These are phyloP conservation scores for Meta bourneti DNA, from an alignment of 2,888 invertebrate species.

Conservation along the genomic window DNA sequence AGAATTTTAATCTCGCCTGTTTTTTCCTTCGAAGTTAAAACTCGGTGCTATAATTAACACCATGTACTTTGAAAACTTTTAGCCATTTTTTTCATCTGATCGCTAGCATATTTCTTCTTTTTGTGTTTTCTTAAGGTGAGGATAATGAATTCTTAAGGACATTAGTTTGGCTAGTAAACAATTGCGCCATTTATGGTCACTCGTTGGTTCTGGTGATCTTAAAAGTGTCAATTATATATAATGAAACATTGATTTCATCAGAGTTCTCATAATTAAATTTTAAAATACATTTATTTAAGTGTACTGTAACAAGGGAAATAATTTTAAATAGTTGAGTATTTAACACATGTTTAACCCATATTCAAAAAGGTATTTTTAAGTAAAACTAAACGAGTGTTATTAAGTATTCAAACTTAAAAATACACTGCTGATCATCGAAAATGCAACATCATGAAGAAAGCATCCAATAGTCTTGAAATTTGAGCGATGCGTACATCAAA, in stretches of 20 bases:
- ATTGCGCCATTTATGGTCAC: slow-evolving; percentile 32
- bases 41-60: slow-evolving; percentile 54
- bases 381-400: background rate
- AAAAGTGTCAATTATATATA: too few species aligned
- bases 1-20: slow-evolving; percentile 52
- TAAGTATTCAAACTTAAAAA: background rate
- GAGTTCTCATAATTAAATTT: too few species aligned
- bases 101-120: slow-evolving; percentile 9
- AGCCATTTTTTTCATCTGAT: background rate
- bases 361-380: background rate
- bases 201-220: too few species aligned
- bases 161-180: background rate
- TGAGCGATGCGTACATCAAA: too few species aligned
- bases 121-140: slow-evolving; percentile 1
- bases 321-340: background rate
- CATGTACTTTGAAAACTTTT: slow-evolving; percentile 36
- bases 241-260: too few species aligned
- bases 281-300: too few species aligned
- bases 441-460: too few species aligned
- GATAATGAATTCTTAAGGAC: slow-evolving; percentile 42
- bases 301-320: too few species aligned
- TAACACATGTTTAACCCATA: background rate
- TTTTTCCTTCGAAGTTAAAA: slow-evolving; percentile 44
- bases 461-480: background rate
- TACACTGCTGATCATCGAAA: too few species aligned